Base-by-base conservation (phyloP, 2,888 invertebrate genomes). In the Coelinius sp. region DNA sequence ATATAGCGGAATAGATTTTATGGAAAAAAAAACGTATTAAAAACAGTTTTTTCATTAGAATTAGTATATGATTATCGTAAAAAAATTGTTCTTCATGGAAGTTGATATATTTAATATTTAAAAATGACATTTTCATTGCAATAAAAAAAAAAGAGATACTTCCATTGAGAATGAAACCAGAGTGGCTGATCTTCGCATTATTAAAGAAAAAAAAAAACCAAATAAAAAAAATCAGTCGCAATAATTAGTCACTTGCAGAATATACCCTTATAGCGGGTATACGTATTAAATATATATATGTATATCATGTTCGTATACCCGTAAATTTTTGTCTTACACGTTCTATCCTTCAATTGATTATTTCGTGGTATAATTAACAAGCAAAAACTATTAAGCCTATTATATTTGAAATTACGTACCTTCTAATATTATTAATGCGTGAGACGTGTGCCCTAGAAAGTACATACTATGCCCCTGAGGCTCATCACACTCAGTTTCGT, bases 391-490 rank as follows among this genome's bases (percentile, higher is more conserved):
- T 80, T 85, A 84, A 83, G 83, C 84, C 25, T 53, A 22, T n/a
- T 25, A 4, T 53, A 25, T 53, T 53, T 53, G 8, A 35, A 59
- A 35, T 22, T 22, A 59, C 41, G 41, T 41, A 41, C 41, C 41
- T 41, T 41, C 12, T 41, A 27, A 17, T 59, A 59, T 35, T 84
- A 85, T 85, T 85, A 86, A 86, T 85, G 82, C 83, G 86, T 86
- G 84, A 87, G 84, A 85, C 84, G 85, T 86, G 84, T 87, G 86
- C 85, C 85, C 85, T 86, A 87, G 86, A 86, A 84, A 86, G 83
- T 86, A 85, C 84, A 83, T 86, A 85, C 84, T 86, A 85, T 84
- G 86, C 86, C 85, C 83, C 82, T 63, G 83, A 83, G 85, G 85
- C 85, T 82, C 84, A 85, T 86, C 86, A 85, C 82, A 85, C 83